Percentiles rank a stretch among this genome's conserved stretches.
phyloP scores from a whole-genome alignment of 2,888 invertebrate genomes.

The Plusia festucae region DNA sequence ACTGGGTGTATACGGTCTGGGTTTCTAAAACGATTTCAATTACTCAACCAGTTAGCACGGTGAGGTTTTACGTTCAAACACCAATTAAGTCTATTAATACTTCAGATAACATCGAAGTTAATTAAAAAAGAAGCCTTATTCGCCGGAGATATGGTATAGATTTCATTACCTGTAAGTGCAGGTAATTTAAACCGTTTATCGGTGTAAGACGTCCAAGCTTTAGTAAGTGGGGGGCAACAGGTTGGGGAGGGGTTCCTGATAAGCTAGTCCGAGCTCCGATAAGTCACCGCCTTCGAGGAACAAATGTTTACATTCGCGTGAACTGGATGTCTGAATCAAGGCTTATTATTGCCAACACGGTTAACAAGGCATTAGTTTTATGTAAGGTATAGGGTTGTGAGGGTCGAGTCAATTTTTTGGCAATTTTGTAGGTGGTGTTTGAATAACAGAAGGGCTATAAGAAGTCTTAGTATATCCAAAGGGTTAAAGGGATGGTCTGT shows the following conservation, averaged over 20 bases:
- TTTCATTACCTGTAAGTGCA: conserved; percentile 1
- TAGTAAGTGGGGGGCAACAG: conserved; percentile 59
- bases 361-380: background rate
- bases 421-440: too few species aligned
- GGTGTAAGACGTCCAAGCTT: conserved; percentile 14
- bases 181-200: conserved; percentile 16
- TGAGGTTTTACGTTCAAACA: background rate
- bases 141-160: background rate
- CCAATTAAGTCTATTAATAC: background rate
- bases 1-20: too few species aligned
- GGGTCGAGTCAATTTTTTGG: too few species aligned
- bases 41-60: background rate
- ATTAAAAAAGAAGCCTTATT: conserved; percentile 1
- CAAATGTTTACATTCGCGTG: conserved; percentile 25
- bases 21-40: background rate
- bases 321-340: conserved; percentile 14
- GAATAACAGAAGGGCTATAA: too few species aligned
- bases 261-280: conserved; percentile 45
- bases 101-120: background rate
- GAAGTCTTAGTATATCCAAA: too few species aligned
- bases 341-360: background rate
- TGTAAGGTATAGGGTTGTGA: too few species aligned
- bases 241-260: conserved; percentile 57
- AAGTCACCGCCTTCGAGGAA: conserved; percentile 38
- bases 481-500: too few species aligned